phyloP scores from a whole-genome alignment of 2,888 invertebrate species.

The Trachelus stipa region DNA sequence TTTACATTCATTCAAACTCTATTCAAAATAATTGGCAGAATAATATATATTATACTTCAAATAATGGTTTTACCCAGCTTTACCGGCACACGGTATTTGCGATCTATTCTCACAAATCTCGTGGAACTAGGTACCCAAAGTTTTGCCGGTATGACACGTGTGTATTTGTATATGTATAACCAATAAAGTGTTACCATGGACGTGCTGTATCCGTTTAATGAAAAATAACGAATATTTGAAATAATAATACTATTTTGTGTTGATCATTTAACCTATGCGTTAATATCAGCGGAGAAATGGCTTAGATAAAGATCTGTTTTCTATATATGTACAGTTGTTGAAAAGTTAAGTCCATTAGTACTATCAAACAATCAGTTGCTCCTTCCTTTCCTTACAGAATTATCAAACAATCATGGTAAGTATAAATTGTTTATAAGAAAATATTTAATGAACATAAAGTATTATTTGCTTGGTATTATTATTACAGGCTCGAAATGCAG shows the following conservation, averaged over 20 bases:
- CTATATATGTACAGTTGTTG: no score
- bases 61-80: neutral
- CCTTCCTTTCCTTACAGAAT: no score
- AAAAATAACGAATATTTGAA: neutral
- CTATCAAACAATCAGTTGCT: no score
- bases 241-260: neutral
- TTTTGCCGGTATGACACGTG: neutral
- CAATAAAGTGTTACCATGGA: neutral
- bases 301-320: no score
- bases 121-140: neutral
- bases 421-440: neutral
- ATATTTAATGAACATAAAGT: neutral
- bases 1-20: neutral
- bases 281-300: no score
- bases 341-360: no score
- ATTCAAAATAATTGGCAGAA: neutral
- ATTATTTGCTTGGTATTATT: conserved; percentile 13
- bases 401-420: neutral
- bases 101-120: neutral
- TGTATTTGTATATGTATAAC: neutral
- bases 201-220: neutral
- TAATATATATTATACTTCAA: neutral
- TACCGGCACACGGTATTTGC: neutral
- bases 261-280: neutral
- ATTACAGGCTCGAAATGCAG: conserved; percentile 93